Conservation (phyloP, 1,140 invertebrate genomes). For the Parasteatoda tepidariorum region DNA sequence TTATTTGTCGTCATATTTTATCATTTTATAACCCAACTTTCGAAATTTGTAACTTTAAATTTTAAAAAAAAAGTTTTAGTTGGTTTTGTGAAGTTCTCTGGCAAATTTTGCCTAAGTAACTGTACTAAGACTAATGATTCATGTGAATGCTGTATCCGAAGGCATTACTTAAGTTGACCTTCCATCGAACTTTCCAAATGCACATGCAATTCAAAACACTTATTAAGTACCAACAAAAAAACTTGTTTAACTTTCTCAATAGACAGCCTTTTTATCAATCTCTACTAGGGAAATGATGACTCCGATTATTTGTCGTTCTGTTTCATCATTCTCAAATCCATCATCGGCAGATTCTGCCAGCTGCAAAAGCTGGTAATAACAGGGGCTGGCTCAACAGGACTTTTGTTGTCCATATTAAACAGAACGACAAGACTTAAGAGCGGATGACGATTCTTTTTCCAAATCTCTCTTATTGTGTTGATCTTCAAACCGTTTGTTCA, state of each 20-base stretch:
- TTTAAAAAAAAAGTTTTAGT: too few species aligned
- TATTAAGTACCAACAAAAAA: neutral
- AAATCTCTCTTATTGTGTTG: neutral
- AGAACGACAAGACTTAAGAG: neutral
- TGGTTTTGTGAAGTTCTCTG: too few species aligned
- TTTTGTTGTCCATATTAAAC: conserved; percentile 27
- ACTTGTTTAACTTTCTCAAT: neutral
- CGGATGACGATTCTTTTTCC: neutral
- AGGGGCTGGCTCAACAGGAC: conserved; percentile 5
- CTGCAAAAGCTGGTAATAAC: conserved; percentile 35
- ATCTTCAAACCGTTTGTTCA: neutral
- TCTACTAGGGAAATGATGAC: neutral
- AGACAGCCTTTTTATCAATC: neutral
- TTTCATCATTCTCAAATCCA: neutral
- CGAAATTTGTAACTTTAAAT: too few species aligned
- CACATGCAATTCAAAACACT: neutral
- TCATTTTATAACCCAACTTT: too few species aligned
- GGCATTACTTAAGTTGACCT: too few species aligned
- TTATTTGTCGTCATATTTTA: too few species aligned
- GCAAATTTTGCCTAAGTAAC: too few species aligned
- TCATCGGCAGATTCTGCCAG: conserved; percentile 8
- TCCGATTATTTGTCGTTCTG: neutral
- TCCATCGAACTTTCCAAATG: too few species aligned
- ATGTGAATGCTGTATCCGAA: too few species aligned
- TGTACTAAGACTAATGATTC: too few species aligned